Evolutionary conservation across 2,113 vertebrate genomes (phyloP).

Genomic region (Caloenas nicobarica): DNA sequence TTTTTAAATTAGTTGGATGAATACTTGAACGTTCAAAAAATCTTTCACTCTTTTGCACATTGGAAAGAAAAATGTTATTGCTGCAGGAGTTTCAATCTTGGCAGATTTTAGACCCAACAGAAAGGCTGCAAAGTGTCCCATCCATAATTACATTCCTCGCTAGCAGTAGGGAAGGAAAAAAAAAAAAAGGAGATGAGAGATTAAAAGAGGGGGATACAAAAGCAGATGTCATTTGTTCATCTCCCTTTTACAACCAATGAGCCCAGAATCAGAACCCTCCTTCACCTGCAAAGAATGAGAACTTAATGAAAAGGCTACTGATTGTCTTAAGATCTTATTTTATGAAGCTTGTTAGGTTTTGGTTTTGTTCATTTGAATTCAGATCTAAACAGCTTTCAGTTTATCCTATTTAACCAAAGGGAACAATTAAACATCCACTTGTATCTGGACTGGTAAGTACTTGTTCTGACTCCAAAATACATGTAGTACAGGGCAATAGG

Average conservation of each 20-base stretch:
- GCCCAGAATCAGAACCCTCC: not conserved
- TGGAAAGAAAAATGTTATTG: not conserved
- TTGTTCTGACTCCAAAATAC: not conserved
- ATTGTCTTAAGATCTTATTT: not conserved
- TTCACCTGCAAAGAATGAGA: not conserved
- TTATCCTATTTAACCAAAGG: not conserved
- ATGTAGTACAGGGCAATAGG: not conserved
- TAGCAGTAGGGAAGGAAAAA: not conserved
- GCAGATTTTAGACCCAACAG: not conserved
- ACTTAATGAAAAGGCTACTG: not conserved
- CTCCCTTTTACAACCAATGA: not conserved
- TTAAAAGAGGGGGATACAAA: not conserved
- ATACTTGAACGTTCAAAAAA: not conserved
- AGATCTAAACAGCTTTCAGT: not conserved
- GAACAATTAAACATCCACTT: not conserved
- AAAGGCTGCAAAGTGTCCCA: not conserved
- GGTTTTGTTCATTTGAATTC: not conserved
- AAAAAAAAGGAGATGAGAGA: not conserved
- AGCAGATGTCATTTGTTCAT: not conserved
- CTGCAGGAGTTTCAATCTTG: not conserved
- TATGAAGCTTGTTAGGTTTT: not conserved
- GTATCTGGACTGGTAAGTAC: not conserved
- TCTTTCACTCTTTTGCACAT: not conserved
- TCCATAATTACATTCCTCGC: not conserved
- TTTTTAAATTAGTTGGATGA: not conserved